Conservation (phyloP, 2,797 vertebrate genomes). For the Momotus momota region DNA sequence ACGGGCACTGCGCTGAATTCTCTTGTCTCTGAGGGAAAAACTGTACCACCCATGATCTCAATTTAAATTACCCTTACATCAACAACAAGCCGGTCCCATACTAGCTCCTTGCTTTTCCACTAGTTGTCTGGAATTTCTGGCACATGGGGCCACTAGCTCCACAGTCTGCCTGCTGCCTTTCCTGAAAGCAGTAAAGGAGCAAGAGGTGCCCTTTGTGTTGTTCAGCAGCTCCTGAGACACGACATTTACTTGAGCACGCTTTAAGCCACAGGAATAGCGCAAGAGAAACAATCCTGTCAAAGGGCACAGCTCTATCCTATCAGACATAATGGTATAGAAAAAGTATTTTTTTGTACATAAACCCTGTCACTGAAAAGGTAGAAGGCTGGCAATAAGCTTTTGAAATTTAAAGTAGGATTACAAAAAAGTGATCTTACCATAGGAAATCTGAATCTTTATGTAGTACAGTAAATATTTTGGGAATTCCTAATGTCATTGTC, state of each 20-base stretch:
- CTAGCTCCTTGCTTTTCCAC: not conserved
- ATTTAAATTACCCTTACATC: not conserved
- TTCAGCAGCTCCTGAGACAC: not conserved
- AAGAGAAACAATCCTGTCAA: not conserved
- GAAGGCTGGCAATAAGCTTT: not conserved
- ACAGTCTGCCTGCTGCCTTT: fast-evolving
- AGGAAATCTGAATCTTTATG: not conserved
- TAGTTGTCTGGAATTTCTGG: not conserved
- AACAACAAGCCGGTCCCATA: not conserved
- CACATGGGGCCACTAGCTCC: not conserved
- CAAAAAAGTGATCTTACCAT: not conserved
- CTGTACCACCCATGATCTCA: not conserved
- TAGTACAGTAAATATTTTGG: not conserved
- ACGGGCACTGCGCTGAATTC: fast-evolving
- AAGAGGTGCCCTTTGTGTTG: not conserved
- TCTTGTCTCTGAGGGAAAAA: not conserved
- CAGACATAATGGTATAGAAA: not conserved
- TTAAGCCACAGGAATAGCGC: not conserved
- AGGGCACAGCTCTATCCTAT: not conserved
- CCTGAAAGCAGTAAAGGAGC: not conserved
- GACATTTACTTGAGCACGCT: not conserved
- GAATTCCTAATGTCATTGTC: not conserved
- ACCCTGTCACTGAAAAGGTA: not conserved
- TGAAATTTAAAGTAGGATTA: not conserved
- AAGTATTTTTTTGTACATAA: not conserved